Percentiles rank a stretch among this genome's conserved stretches.
Evolutionary conservation across 2,797 vertebrate species (phyloP).

Genomic region (Emydoidea blandingii): DNA sequence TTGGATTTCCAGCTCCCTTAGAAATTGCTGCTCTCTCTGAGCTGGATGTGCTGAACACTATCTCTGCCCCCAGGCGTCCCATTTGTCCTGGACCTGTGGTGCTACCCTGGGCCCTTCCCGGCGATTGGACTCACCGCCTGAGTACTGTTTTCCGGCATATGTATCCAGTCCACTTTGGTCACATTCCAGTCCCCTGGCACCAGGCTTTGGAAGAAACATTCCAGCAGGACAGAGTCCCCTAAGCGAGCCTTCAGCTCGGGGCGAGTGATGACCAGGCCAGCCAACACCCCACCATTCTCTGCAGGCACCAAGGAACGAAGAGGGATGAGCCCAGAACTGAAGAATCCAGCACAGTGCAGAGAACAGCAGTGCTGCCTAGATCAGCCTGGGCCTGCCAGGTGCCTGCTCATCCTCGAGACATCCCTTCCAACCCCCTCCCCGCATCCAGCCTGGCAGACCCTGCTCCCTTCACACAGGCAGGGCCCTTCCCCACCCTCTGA

Average conservation of each 20-base stretch:
- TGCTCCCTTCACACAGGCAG: slow-evolving; percentile 13
- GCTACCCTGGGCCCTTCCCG: accelerated
- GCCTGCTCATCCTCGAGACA: neutral
- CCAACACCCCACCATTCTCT: slow-evolving; percentile 39
- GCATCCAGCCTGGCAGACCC: neutral
- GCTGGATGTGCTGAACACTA: accelerated
- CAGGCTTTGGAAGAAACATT: slow-evolving; percentile 64
- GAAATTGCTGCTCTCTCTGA: neutral
- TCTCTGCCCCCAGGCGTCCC: neutral
- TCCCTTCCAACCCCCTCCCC: neutral
- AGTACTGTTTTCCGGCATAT: accelerated
- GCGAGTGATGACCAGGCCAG: neutral
- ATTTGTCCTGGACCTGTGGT: accelerated
- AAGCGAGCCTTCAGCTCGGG: slow-evolving; percentile 49
- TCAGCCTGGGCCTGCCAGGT: neutral
- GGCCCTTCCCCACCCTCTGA: slow-evolving; percentile 51
- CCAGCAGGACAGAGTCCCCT: slow-evolving; percentile 74
- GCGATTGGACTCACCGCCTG: slow-evolving; percentile 29
- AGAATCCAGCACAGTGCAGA: neutral
- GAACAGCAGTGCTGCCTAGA: neutral
- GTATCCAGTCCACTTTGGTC: slow-evolving; percentile 78
- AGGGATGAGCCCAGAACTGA: slow-evolving; percentile 8
- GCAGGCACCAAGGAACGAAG: slow-evolving; percentile 49
- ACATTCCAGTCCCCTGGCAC: slow-evolving; percentile 26
- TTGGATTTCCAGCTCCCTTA: neutral